phyloP scores from a whole-genome alignment of 53 echinoderm and acorn worm species.

The Crossaster papposus region DNA sequence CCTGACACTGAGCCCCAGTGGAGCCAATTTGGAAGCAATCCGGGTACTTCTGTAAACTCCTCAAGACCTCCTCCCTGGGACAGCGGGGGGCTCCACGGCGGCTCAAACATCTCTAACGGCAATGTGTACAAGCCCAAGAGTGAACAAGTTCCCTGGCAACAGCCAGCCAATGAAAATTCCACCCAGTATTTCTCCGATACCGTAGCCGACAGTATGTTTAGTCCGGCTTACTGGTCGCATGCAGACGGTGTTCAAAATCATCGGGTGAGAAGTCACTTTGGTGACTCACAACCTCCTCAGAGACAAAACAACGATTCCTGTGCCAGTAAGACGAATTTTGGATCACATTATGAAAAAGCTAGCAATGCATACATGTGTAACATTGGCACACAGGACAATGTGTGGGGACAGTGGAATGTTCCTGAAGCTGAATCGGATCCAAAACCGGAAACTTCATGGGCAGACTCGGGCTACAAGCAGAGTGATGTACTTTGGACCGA shows the following conservation, averaged over 20 bases:
- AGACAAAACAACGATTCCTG: neutral
- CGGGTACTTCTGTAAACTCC: neutral
- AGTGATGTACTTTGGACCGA: slow-evolving; percentile 20
- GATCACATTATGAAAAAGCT: neutral
- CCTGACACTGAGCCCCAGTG: neutral
- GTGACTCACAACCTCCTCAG: neutral
- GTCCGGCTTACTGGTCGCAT: slow-evolving; percentile 10
- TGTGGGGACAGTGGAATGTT: slow-evolving; percentile 35
- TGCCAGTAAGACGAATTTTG: slow-evolving; percentile 7
- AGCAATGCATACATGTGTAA: neutral
- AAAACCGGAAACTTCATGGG: neutral
- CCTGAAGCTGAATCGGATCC: neutral
- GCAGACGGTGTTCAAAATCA: slow-evolving; percentile 4
- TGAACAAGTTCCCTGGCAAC: neutral
- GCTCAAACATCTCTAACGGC: neutral
- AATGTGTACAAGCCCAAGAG: neutral
- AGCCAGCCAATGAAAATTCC: neutral
- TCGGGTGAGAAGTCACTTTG: neutral
- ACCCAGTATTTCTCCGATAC: slow-evolving; percentile 39
- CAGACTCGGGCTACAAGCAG: slow-evolving; percentile 11
- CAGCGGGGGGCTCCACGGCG: neutral
- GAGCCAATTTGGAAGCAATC: neutral
- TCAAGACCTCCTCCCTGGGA: neutral
- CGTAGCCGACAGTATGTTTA: slow-evolving; percentile 50
- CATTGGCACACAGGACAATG: neutral